Conservation (phyloP, 2,113 vertebrate species). For the Reinhardtius hippoglossoides region DNA sequence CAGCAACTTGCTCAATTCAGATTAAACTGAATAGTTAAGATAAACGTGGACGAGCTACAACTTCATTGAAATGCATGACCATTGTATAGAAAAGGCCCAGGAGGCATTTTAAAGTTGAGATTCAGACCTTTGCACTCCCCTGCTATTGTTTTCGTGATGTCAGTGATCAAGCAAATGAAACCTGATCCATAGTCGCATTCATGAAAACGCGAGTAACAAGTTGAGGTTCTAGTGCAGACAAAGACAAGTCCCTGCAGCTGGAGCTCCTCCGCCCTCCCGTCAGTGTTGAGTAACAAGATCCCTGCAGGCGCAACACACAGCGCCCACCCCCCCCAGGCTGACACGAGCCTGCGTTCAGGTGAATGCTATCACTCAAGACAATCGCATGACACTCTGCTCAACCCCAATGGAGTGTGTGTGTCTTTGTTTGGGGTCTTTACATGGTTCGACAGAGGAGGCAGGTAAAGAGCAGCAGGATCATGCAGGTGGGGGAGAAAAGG, state of each 20-base stretch:
- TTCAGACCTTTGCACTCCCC: not conserved
- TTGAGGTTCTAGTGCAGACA: constrained; percentile 3
- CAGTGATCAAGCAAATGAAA: constrained; percentile 23
- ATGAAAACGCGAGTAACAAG: not conserved
- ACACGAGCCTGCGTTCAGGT: constrained; percentile 33
- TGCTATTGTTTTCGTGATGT: not conserved
- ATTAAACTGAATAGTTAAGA: not conserved
- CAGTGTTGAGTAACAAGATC: constrained; percentile 40
- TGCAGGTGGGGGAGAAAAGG: not conserved
- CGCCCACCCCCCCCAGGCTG: not conserved
- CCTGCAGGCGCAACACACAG: constrained; percentile 16
- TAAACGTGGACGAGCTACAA: not conserved
- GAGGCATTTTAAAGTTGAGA: not conserved
- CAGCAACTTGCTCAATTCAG: not conserved
- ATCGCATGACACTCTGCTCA: constrained; percentile 22
- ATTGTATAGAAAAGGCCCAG: too few relatives aligned
- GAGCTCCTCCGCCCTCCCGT: constrained; percentile 1
- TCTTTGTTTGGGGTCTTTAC: constrained; percentile 50
- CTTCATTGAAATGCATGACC: not conserved
- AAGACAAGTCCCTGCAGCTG: constrained; percentile 51
- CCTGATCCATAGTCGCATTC: not conserved
- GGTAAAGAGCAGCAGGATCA: constrained; percentile 28
- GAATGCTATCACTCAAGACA: constrained; percentile 33
- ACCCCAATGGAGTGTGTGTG: constrained; percentile 36
- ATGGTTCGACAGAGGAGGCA: constrained; percentile 26